Evolutionary conservation across 2,888 invertebrate genomes (phyloP).

Genomic region (Camponotus fellah): DNA sequence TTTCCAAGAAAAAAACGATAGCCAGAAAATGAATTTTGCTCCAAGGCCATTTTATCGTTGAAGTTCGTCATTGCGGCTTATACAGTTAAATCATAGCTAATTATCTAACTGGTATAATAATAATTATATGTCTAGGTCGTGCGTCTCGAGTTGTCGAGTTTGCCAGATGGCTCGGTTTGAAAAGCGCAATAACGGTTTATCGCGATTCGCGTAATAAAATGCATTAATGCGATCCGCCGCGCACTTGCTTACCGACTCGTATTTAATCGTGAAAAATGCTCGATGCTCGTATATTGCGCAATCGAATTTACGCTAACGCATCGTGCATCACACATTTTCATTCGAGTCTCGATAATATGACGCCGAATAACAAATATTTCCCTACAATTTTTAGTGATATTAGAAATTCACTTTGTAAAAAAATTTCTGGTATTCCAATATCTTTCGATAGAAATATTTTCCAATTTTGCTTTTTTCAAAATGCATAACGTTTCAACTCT

Average conservation of each 20-base stretch:
- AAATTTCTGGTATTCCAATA: background rate
- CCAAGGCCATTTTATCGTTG: constrained; percentile 44
- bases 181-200: background rate
- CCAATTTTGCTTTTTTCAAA: background rate
- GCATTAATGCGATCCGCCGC: constrained; percentile 41
- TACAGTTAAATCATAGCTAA: constrained; percentile 56
- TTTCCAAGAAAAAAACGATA: background rate
- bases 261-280: constrained; percentile 19
- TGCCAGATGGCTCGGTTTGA: constrained; percentile 29
- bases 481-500: background rate
- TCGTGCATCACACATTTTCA: background rate
- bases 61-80: constrained; percentile 47
- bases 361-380: background rate
- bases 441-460: background rate
- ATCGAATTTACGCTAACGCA: constrained; percentile 23
- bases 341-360: background rate
- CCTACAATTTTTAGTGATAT: background rate
- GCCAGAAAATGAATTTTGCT: constrained; percentile 24
- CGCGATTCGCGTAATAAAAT: constrained; percentile 40
- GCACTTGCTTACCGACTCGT: background rate
- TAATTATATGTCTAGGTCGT: constrained; percentile 61
- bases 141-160: constrained; percentile 36
- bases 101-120: constrained; percentile 55
- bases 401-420: background rate
- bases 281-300: background rate